Percentiles rank a stretch among this genome's conserved stretches.
Conservation (phyloP, 2,888 invertebrate genomes). For the Andrena bicolor region DNA sequence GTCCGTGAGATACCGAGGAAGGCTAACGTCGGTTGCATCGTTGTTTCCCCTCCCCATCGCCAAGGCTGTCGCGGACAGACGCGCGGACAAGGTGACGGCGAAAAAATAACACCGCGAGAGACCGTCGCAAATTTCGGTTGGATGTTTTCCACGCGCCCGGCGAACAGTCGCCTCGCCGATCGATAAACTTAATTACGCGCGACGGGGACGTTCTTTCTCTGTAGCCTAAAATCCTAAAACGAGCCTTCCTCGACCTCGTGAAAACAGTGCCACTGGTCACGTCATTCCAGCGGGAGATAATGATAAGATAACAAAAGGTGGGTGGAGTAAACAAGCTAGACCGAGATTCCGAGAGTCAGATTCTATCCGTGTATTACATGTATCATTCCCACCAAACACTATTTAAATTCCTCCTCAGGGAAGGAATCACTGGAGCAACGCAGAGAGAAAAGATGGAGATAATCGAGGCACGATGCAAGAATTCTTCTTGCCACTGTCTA, state of each 20-base stretch:
- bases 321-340: conserved; percentile 19
- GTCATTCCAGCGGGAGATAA: conserved; percentile 24
- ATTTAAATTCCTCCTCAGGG: neutral
- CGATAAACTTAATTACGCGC: conserved; percentile 68
- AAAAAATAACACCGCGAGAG: conserved; percentile 29
- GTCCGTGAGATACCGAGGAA: neutral
- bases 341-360: neutral
- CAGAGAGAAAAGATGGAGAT: no score
- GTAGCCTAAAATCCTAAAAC: neutral
- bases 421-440: neutral
- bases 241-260: neutral
- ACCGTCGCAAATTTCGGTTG: conserved; percentile 44
- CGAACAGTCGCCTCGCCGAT: conserved; percentile 37
- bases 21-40: conserved; percentile 5
- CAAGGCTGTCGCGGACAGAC: conserved; percentile 37
- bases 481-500: no score
- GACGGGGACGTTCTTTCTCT: conserved; percentile 23
- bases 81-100: conserved; percentile 15
- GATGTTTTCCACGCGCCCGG: conserved; percentile 35
- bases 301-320: conserved; percentile 65
- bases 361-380: neutral
- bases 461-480: no score
- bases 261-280: conserved; percentile 12
- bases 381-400: conserved; percentile 23
- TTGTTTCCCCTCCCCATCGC: neutral